Conservation (phyloP, 2,888 invertebrate genomes). For the Melipona beecheii region DNA sequence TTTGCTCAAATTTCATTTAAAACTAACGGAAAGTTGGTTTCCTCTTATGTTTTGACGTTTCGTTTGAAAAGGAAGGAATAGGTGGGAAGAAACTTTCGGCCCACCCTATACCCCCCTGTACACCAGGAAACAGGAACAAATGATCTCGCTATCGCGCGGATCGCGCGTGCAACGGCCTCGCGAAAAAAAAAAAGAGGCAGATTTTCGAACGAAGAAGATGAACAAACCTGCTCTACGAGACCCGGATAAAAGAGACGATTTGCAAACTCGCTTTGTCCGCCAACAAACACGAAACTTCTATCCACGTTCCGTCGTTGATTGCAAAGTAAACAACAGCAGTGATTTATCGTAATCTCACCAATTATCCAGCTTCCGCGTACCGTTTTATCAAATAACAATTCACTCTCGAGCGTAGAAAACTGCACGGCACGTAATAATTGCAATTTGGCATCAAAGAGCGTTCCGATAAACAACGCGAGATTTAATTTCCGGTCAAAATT, state of each 20-base stretch:
- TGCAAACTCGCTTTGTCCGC: constrained; percentile 64
- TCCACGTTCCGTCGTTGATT: constrained; percentile 22
- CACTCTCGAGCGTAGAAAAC: too few relatives aligned
- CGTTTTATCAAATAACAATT: too few relatives aligned
- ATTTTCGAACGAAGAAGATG: constrained; percentile 56
- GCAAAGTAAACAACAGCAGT: constrained; percentile 57
- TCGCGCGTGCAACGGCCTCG: constrained; percentile 57
- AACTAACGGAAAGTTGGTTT: constrained; percentile 38
- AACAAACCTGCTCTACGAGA: constrained; percentile 68
- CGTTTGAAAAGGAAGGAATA: too few relatives aligned
- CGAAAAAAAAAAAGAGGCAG: constrained; percentile 33
- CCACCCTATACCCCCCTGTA: constrained; percentile 41
- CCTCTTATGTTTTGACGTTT: too few relatives aligned
- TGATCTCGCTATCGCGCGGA: constrained; percentile 66
- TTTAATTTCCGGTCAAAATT: too few relatives aligned
- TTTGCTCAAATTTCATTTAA: too few relatives aligned
- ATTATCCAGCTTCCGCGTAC: constrained; percentile 34
- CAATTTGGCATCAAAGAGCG: too few relatives aligned
- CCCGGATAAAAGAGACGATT: constrained; percentile 70
- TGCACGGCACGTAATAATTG: too few relatives aligned
- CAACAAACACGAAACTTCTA: constrained; percentile 41
- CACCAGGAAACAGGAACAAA: constrained; percentile 52
- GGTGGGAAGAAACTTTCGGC: too few relatives aligned
- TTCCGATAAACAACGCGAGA: too few relatives aligned
- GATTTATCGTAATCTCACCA: constrained; percentile 53